A percentile compares a stretch with the other conserved stretches of the same genome.
Evolutionary conservation across 1,140 invertebrate species (phyloP).

Genomic region (Calephelis virginiensis): DNA sequence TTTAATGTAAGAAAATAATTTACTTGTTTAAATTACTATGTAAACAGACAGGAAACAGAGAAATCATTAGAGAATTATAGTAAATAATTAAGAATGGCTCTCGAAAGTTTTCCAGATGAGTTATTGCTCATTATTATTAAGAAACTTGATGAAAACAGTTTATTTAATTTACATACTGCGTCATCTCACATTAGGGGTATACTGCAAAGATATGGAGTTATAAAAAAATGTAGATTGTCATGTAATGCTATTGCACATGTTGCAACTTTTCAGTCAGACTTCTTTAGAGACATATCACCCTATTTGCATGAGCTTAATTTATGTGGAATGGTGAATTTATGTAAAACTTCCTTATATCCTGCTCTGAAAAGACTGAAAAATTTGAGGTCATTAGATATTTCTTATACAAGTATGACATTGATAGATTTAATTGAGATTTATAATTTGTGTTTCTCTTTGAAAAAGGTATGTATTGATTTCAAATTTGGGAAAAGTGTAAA

Average conservation of each 20-base stretch:
- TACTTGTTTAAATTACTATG: too few species aligned
- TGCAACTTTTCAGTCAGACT: slow-evolving; percentile 35
- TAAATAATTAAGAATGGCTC: slow-evolving; percentile 11
- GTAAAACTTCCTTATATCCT: slow-evolving; percentile 36
- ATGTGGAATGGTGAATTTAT: slow-evolving; percentile 42
- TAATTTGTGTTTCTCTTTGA: slow-evolving; percentile 44
- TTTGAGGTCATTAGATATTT: slow-evolving; percentile 49
- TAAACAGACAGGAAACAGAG: too few species aligned
- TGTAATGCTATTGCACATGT: slow-evolving; percentile 39
- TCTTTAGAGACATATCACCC: slow-evolving; percentile 45
- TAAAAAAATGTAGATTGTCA: slow-evolving; percentile 42
- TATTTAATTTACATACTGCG: slow-evolving; percentile 39
- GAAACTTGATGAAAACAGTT: slow-evolving; percentile 40
- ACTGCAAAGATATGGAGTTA: slow-evolving; percentile 31
- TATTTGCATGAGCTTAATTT: slow-evolving; percentile 45
- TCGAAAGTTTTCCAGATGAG: slow-evolving; percentile 49
- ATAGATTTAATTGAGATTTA: slow-evolving; percentile 47
- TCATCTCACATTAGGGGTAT: slow-evolving; percentile 36
- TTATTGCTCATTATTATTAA: slow-evolving; percentile 51
- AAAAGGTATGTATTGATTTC: slow-evolving; percentile 49
- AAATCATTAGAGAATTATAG: too few species aligned
- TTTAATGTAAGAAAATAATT: too few species aligned
- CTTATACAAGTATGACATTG: slow-evolving; percentile 49
- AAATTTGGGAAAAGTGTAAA: slow-evolving; percentile 29
- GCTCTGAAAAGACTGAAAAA: slow-evolving; percentile 41